phyloP scores from a whole-genome alignment of 2,888 invertebrate genomes.

The Spatulosminthurus flaviceps region DNA sequence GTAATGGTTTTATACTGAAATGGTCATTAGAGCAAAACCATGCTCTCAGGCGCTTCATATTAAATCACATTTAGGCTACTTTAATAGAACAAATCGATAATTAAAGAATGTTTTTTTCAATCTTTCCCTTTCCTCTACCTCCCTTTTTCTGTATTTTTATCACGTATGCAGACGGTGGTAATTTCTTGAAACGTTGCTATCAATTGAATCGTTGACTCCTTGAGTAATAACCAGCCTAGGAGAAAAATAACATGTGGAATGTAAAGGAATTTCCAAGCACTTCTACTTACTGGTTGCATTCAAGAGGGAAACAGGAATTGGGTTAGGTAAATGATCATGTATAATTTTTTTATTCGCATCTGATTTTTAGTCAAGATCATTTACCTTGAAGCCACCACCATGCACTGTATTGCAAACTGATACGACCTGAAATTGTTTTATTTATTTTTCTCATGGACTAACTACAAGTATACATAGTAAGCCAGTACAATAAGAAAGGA shows the following conservation, averaged over 20 bases:
- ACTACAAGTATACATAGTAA: no score
- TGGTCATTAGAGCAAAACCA: no score
- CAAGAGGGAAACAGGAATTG: background rate
- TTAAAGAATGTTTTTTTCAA: background rate
- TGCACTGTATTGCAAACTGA: background rate
- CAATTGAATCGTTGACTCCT: no score
- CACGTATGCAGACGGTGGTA: no score
- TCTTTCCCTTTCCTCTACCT: background rate
- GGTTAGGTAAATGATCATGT: background rate
- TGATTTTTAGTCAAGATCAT: background rate
- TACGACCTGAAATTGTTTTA: background rate
- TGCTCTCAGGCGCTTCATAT: background rate
- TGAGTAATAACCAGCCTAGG: no score
- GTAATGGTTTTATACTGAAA: no score
- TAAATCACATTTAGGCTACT: conserved; percentile 3
- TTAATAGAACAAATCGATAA: conserved; percentile 36
- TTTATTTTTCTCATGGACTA: no score
- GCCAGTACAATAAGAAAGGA: no score
- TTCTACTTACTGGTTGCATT: background rate
- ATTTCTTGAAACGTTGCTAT: no score
- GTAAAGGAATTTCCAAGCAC: background rate
- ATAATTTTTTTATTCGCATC: background rate
- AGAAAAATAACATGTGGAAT: background rate
- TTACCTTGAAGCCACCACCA: background rate
- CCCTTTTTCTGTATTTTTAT: background rate